Conservation (phyloP, 2,797 vertebrate genomes). For the Spinus olivaceus region DNA sequence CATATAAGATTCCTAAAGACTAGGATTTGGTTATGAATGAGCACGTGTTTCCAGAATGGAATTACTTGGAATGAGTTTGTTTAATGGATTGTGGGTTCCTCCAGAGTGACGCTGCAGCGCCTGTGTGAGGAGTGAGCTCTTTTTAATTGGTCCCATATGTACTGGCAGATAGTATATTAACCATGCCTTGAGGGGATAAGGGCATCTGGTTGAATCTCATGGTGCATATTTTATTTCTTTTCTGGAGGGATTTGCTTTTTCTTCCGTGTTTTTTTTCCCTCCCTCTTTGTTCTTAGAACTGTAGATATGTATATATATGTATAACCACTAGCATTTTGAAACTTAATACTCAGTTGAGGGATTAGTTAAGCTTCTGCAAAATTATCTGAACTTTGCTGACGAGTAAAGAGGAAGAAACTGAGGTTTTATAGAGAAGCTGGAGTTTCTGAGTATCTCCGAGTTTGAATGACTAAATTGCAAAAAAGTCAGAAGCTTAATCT, state of each 20-base stretch:
- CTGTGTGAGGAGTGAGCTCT: neutral
- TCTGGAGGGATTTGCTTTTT: neutral
- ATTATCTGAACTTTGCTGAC: neutral
- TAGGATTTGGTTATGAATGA: slow-evolving; percentile 33
- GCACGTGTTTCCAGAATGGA: slow-evolving; percentile 27
- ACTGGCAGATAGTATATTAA: slow-evolving; percentile 30
- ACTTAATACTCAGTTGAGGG: neutral
- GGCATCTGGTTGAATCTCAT: neutral
- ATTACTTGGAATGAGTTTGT: slow-evolving; percentile 31
- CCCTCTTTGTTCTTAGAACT: neutral
- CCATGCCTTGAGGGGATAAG: neutral
- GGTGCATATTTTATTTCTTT: slow-evolving; percentile 30
- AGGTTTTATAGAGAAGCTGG: neutral
- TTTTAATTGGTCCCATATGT: slow-evolving; percentile 48
- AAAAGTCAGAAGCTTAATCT: neutral
- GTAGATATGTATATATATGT: neutral
- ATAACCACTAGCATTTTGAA: neutral
- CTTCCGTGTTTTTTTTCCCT: rapidly evolving
- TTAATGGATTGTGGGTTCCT: slow-evolving; percentile 46
- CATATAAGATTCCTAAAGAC: neutral
- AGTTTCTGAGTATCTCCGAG: neutral
- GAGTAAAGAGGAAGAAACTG: neutral
- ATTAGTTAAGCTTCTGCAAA: slow-evolving; percentile 35
- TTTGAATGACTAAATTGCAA: neutral
- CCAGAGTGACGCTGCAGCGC: neutral